Evolutionary conservation across 2,888 invertebrate genomes (phyloP).

Genomic region (Melieria omissa): DNA sequence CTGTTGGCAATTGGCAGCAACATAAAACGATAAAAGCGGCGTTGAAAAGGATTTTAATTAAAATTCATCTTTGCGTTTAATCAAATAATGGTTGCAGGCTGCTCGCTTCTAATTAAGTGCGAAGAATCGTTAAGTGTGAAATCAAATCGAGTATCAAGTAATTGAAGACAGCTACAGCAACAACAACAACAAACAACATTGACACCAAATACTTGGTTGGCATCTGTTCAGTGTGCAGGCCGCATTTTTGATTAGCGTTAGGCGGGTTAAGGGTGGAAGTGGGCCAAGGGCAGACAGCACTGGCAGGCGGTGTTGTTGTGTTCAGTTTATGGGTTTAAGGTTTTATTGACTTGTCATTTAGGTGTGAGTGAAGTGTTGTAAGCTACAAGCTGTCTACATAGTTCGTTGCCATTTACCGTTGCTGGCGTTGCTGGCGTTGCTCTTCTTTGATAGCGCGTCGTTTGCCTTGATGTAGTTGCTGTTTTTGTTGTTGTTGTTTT

Average conservation of each 20-base stretch:
- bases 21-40: slow-evolving; percentile 11
- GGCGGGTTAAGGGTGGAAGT: not conserved
- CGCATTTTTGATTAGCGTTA: not conserved
- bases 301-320: not conserved
- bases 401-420: slow-evolving; percentile 5
- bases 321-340: not conserved
- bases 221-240: not conserved
- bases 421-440: slow-evolving; percentile 27
- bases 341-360: slow-evolving; percentile 9
- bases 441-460: slow-evolving; percentile 24
- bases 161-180: slow-evolving; percentile 43
- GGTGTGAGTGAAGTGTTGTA: slow-evolving; percentile 15
- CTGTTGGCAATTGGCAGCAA: not conserved
- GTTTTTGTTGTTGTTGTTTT: slow-evolving; percentile 8
- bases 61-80: slow-evolving; percentile 67
- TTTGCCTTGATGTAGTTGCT: slow-evolving; percentile 3
- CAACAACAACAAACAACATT: slow-evolving; percentile 26
- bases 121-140: slow-evolving; percentile 66
- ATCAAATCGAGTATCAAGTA: slow-evolving; percentile 62
- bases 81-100: slow-evolving; percentile 63
- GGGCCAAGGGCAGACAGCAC: not conserved
- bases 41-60: slow-evolving; percentile 63
- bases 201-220: slow-evolving; percentile 4
- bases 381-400: slow-evolving; percentile 46
- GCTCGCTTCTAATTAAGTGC: slow-evolving; percentile 66